A percentile compares a stretch with the other conserved stretches of the same genome.
These are phyloP conservation scores for Furnarius figulus DNA, from an alignment of 2,113 vertebrate genomes.

Conservation along the genomic window DNA sequence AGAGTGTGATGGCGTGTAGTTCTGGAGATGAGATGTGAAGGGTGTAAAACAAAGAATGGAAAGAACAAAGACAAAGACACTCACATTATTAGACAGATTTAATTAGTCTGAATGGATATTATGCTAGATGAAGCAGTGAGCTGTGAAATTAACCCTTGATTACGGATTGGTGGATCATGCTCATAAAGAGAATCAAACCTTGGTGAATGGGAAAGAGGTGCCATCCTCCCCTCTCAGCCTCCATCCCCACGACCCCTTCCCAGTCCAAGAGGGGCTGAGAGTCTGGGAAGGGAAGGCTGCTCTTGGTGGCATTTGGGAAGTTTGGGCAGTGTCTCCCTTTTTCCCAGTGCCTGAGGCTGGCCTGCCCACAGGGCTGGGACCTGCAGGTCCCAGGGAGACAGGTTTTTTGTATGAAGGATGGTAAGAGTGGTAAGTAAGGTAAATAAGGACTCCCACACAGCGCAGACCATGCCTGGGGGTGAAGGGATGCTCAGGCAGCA, in stretches of 20 bases:
- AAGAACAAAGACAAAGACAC: constrained; percentile 93
- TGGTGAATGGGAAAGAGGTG: constrained; percentile 71
- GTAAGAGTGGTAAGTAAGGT: too few species aligned
- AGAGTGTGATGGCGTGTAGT: constrained; percentile 88
- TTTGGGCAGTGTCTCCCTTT: background rate
- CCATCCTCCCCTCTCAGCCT: constrained; percentile 8
- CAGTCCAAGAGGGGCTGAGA: background rate
- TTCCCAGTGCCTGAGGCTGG: background rate
- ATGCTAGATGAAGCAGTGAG: constrained; percentile 94
- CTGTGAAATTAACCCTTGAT: constrained; percentile 99
- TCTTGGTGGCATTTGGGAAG: background rate
- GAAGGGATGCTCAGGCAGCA: background rate
- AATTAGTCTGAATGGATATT: constrained; percentile 99
- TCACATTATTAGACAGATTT: constrained; percentile 99
- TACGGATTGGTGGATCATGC: constrained; percentile 82
- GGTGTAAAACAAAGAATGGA: constrained; percentile 93
- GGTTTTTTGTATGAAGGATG: background rate
- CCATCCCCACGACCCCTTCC: constrained; percentile 34
- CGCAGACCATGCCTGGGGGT: background rate
- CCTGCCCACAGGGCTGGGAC: background rate
- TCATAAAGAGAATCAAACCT: constrained; percentile 74
- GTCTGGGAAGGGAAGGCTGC: background rate
- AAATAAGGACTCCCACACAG: background rate
- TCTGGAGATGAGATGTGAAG: constrained; percentile 96
- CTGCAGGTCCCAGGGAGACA: background rate